A percentile compares a stretch with the other conserved stretches of the same genome.
Conservation (phyloP, 2,113 vertebrate species). For the Oncorhynchus clarkii region DNA sequence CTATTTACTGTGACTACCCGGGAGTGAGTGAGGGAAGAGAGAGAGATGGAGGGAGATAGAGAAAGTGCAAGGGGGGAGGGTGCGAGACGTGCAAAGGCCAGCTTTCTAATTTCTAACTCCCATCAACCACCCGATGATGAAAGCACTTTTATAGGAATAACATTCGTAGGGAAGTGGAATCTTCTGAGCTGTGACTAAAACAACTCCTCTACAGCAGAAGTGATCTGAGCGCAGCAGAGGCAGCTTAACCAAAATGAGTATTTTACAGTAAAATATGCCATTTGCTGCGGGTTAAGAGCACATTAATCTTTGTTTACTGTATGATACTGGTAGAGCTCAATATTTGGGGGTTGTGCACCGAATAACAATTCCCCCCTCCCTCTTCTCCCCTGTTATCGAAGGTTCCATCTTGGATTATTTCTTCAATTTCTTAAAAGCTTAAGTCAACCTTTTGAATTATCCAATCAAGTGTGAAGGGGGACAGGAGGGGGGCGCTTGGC, state of each 20-base stretch:
- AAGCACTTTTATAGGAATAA: slow-evolving; percentile 62
- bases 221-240: slow-evolving; percentile 20
- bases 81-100: slow-evolving; percentile 16
- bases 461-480: slow-evolving; percentile 44
- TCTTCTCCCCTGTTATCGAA: neutral
- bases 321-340: slow-evolving; percentile 46
- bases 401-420: slow-evolving; percentile 52
- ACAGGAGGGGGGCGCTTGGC: slow-evolving; percentile 41
- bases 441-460: slow-evolving; percentile 49
- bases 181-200: slow-evolving; percentile 48
- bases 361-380: slow-evolving; percentile 25
- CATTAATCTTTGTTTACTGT: slow-evolving; percentile 70
- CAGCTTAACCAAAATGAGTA: slow-evolving; percentile 23
- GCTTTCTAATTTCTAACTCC: slow-evolving; percentile 61
- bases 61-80: slow-evolving; percentile 14
- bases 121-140: slow-evolving; percentile 63
- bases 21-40: slow-evolving; percentile 2
- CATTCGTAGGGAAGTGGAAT: slow-evolving; percentile 42
- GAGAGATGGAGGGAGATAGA: slow-evolving; percentile 12
- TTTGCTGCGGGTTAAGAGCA: slow-evolving; percentile 53
- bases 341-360: slow-evolving; percentile 39
- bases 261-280: slow-evolving; percentile 54
- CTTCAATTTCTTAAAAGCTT: slow-evolving; percentile 65
- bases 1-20: slow-evolving; percentile 66
- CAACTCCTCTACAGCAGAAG: slow-evolving; percentile 47